A percentile compares a stretch with the other conserved stretches of the same genome.
Conservation (phyloP, 2,113 vertebrate genomes). For the Thryonomys swinderianus region DNA sequence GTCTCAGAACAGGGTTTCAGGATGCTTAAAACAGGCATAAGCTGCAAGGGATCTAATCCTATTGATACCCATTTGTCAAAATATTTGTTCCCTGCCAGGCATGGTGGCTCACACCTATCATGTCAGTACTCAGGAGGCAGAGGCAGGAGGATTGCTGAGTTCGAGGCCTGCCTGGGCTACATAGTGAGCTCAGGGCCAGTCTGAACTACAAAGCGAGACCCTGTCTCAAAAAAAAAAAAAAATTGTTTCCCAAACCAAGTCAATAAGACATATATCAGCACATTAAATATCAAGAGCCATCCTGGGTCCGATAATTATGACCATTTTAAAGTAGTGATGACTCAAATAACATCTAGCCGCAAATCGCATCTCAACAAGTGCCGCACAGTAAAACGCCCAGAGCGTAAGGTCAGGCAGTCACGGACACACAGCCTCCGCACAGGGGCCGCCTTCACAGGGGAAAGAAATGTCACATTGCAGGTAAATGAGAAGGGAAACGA, state of each 20-base stretch:
- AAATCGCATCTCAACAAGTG: background rate
- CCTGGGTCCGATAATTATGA: background rate
- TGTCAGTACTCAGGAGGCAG: too few species aligned
- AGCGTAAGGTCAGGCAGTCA: background rate
- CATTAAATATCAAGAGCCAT: background rate
- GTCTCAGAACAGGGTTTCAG: background rate
- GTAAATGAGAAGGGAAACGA: background rate
- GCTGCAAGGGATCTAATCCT: conserved; percentile 30
- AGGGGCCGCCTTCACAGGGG: background rate
- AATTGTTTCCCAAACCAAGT: background rate
- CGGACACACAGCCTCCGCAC: background rate
- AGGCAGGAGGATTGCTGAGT: too few species aligned
- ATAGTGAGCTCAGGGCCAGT: too few species aligned
- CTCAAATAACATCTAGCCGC: too few species aligned
- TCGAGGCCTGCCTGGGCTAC: too few species aligned
- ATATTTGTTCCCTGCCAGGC: too few species aligned
- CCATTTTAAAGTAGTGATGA: conserved; percentile 24
- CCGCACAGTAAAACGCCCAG: background rate
- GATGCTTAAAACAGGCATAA: background rate
- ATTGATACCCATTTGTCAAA: conserved; percentile 13
- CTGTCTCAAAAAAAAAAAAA: too few species aligned
- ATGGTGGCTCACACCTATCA: too few species aligned
- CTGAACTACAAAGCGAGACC: too few species aligned
- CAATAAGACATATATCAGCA: background rate
- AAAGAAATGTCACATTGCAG: conserved; percentile 27